phyloP scores from a whole-genome alignment of 2,113 vertebrate genomes.

The Myocastor coypus region DNA sequence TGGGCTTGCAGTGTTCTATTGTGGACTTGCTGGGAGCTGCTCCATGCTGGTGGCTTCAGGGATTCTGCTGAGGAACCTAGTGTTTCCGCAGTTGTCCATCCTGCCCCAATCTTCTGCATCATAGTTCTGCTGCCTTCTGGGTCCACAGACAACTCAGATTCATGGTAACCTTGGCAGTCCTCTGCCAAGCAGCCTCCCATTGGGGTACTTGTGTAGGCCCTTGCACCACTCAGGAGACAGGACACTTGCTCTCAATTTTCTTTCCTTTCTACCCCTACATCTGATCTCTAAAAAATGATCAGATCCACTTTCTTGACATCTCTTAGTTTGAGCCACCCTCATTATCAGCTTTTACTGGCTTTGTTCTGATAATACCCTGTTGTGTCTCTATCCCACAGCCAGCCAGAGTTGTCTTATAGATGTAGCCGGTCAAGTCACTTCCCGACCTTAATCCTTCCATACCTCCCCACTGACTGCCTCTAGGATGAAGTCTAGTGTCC shows the following conservation, averaged over 20 bases:
- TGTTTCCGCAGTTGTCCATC: not conserved
- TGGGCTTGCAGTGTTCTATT: conserved; percentile 60
- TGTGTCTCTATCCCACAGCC: not conserved
- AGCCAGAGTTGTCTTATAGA: conserved; percentile 40
- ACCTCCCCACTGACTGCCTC: conserved; percentile 31
- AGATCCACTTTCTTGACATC: not conserved
- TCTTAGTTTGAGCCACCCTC: not conserved
- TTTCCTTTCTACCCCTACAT: not conserved
- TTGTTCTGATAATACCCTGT: not conserved
- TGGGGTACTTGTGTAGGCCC: not conserved
- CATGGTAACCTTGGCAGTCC: not conserved
- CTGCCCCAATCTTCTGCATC: not conserved
- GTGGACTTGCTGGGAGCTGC: too few relatives aligned
- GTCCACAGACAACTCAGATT: not conserved
- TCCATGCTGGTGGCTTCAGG: too few relatives aligned
- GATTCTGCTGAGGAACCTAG: not conserved
- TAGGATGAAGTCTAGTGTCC: conserved; percentile 54
- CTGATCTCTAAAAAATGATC: not conserved
- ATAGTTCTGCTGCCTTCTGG: not conserved
- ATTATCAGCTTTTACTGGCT: not conserved
- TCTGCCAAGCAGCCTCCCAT: conserved; percentile 2
- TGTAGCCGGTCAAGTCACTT: conserved; percentile 26
- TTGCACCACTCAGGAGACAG: conserved; percentile 3
- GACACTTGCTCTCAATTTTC: not conserved
- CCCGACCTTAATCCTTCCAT: not conserved